Evolutionary conservation across 1,140 invertebrate species (phyloP).

Genomic region (Cephus cinctus): DNA sequence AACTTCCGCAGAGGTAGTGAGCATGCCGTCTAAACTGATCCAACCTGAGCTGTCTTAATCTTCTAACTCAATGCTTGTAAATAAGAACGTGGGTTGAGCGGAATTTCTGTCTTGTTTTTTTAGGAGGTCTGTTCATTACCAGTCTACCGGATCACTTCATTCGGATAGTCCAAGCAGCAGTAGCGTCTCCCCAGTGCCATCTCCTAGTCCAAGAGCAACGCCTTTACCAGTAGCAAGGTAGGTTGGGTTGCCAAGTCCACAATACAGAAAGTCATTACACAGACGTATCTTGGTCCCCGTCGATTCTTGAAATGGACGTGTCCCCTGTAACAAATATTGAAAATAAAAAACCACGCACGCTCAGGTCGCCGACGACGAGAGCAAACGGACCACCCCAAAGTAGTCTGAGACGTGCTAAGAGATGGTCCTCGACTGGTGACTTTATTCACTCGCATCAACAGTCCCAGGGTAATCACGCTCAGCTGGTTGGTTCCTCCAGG

Average conservation of each 20-base stretch:
- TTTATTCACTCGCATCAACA: slow-evolving; percentile 61
- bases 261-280: no score
- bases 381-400: slow-evolving; percentile 48
- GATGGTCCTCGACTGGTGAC: slow-evolving; percentile 83
- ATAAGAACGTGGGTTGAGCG: no score
- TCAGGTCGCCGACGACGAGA: slow-evolving; percentile 45
- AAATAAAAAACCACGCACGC: no score
- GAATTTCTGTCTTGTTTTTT: slow-evolving; percentile 31
- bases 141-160: slow-evolving; percentile 81
- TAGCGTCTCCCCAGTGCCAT: slow-evolving; percentile 78
- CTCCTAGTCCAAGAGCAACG: slow-evolving; percentile 75
- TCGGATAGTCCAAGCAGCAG: slow-evolving; percentile 82
- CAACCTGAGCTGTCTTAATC: no score
- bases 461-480: slow-evolving; percentile 48
- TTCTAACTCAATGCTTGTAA: no score
- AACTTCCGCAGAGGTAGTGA: slow-evolving; percentile 49
- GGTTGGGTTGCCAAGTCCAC: no score
- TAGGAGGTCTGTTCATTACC: slow-evolving; percentile 76
- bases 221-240: slow-evolving; percentile 59
- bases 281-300: no score
- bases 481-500: slow-evolving; percentile 59
- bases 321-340: no score
- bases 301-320: no score
- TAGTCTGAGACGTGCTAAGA: slow-evolving; percentile 63
- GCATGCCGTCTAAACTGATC: background rate